A percentile compares a stretch with the other conserved stretches of the same genome.
Conservation (phyloP, 2,888 invertebrate genomes). For the Apomyelois bistriatella region DNA sequence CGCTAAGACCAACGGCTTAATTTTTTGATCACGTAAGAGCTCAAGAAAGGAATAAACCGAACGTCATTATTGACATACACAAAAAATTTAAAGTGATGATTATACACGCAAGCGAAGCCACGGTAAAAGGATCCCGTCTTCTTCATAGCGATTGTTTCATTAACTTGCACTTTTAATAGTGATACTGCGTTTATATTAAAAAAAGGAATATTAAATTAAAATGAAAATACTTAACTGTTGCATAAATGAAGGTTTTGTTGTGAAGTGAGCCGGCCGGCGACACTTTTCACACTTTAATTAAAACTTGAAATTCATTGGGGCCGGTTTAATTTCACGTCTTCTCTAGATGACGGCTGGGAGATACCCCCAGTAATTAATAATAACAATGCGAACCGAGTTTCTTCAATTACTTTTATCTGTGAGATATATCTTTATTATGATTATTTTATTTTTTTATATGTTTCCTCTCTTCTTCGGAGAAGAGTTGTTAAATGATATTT, state of each 20-base stretch:
- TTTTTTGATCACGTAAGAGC: no score
- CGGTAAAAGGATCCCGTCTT: no score
- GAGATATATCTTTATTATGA: slow-evolving; percentile 1
- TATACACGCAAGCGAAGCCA: no score
- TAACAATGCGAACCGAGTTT: slow-evolving; percentile 7
- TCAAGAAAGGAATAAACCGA: no score
- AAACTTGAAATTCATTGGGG: slow-evolving; percentile 56
- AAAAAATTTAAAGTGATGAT: no score
- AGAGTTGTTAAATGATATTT: no score
- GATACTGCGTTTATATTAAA: background rate
- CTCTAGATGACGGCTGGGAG: slow-evolving; percentile 14
- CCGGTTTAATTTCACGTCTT: slow-evolving; percentile 20
- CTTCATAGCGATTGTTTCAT: no score
- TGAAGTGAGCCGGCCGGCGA: slow-evolving; percentile 20
- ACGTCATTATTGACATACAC: no score
- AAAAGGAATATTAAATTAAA: background rate
- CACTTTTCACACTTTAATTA: slow-evolving; percentile 56
- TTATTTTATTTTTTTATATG: background rate
- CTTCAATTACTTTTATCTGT: slow-evolving; percentile 2
- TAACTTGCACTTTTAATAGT: background rate
- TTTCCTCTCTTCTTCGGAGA: no score
- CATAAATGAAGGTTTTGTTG: slow-evolving; percentile 5
- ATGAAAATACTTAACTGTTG: background rate
- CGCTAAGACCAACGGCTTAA: no score
- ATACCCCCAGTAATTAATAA: slow-evolving; percentile 7